A percentile compares a stretch with the other conserved stretches of the same genome.
These are phyloP conservation scores for Engystomops pustulosus DNA, from an alignment of 2,113 vertebrate genomes.

Conservation along the genomic window DNA sequence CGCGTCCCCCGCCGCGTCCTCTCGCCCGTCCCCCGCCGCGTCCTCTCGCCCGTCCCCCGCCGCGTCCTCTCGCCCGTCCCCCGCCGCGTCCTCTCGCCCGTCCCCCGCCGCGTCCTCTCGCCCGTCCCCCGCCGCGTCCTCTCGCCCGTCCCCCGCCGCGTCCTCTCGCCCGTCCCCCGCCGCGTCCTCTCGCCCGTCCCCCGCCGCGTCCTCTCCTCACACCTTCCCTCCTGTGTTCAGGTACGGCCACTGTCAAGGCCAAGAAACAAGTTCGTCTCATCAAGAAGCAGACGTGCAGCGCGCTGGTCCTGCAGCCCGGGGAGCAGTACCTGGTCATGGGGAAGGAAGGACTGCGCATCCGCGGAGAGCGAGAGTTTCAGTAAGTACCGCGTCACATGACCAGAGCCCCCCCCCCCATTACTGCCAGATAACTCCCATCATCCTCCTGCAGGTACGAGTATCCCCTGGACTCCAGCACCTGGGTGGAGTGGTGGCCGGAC, in stretches of 20 bases:
- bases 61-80: too few relatives aligned
- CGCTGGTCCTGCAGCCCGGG: constrained; percentile 71
- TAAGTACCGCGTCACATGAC: constrained; percentile 70
- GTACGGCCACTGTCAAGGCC: constrained; percentile 68
- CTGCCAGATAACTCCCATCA: too few relatives aligned
- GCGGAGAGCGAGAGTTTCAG: constrained; percentile 69
- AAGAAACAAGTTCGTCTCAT: constrained; percentile 79
- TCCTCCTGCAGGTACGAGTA: constrained; percentile 82
- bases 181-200: neutral
- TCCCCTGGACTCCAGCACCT: constrained; percentile 83
- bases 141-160: too few relatives aligned
- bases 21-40: too few relatives aligned
- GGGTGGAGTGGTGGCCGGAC: constrained; percentile 85
- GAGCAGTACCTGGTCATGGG: constrained; percentile 88
- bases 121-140: too few relatives aligned
- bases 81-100: neutral
- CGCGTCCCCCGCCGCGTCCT: neutral
- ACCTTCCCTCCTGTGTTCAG: too few relatives aligned
- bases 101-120: neutral
- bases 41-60: too few relatives aligned
- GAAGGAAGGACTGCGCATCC: constrained; percentile 77
- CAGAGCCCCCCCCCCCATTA: neutral
- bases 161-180: too few relatives aligned
- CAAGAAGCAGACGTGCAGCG: constrained; percentile 80
- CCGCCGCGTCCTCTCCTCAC: neutral